phyloP scores from a whole-genome alignment of 2,888 invertebrate species.

The Dicranocentrus wangi region DNA sequence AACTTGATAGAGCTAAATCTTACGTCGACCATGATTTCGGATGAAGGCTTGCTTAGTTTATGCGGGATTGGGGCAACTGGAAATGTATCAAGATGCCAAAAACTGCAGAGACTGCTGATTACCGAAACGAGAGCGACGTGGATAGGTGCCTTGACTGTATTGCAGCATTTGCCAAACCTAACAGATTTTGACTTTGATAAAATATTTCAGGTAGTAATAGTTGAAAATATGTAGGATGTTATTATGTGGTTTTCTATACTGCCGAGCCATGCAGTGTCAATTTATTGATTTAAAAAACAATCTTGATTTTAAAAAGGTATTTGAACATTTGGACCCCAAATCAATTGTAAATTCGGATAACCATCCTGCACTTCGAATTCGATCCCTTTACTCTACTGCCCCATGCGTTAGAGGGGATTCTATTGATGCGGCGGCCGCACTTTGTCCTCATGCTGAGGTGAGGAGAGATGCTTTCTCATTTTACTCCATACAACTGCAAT shows the following conservation, averaged over 20 bases:
- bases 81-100: constrained; percentile 72
- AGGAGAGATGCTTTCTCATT: neutral
- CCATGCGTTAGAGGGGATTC: constrained; percentile 72
- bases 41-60: constrained; percentile 73
- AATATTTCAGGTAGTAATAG: constrained; percentile 74
- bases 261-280: too few relatives aligned
- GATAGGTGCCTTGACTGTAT: constrained; percentile 73
- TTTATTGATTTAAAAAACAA: too few relatives aligned
- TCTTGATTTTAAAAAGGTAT: too few relatives aligned
- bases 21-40: constrained; percentile 74
- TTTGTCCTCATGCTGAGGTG: constrained; percentile 73
- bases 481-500: too few relatives aligned
- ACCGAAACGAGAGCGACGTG: constrained; percentile 73
- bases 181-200: constrained; percentile 74
- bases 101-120: constrained; percentile 73
- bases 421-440: constrained; percentile 72
- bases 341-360: constrained; percentile 38
- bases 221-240: neutral
- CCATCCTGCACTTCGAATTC: constrained; percentile 68
- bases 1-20: constrained; percentile 74
- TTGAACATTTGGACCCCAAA: constrained; percentile 71
- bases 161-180: constrained; percentile 73
- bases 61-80: constrained; percentile 71
- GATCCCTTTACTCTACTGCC: constrained; percentile 73
- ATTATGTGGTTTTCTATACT: too few relatives aligned